Conservation (phyloP, 2,113 vertebrate genomes). For the Cryptotis parvus region DNA sequence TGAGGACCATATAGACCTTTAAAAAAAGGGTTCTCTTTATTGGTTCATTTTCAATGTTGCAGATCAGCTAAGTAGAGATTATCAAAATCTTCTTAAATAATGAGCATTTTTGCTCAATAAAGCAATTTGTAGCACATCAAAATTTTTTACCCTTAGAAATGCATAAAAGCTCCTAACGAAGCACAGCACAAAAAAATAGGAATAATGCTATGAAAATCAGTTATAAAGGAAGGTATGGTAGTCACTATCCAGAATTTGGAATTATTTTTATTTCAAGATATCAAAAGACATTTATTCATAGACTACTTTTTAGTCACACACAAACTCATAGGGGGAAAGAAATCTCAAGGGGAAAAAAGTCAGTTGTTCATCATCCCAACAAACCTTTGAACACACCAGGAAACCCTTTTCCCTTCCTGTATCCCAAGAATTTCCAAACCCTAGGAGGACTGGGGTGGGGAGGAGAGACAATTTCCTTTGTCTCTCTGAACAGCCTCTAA, state of each 20-base stretch:
- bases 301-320: constrained; percentile 29
- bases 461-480: constrained; percentile 69
- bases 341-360: background rate
- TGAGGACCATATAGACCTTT: constrained; percentile 77
- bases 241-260: constrained; percentile 64
- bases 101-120: constrained; percentile 83
- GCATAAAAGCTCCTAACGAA: constrained; percentile 78
- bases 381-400: constrained; percentile 33
- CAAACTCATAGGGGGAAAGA: constrained; percentile 17
- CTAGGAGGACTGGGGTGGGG: background rate
- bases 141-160: constrained; percentile 80
- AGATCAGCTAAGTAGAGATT: constrained; percentile 78
- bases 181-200: constrained; percentile 76
- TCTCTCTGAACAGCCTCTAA: constrained; percentile 68
- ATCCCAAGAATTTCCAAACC: constrained; percentile 50
- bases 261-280: constrained; percentile 57
- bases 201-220: constrained; percentile 74
- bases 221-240: constrained; percentile 25
- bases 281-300: background rate
- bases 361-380: background rate
- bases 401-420: constrained; percentile 21
- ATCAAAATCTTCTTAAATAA: constrained; percentile 83
- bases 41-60: constrained; percentile 77
- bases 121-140: constrained; percentile 76
- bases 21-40: constrained; percentile 80